These are phyloP conservation scores for Euspilapteryx auroguttella DNA, from an alignment of 2,888 invertebrate genomes.

Conservation along the genomic window DNA sequence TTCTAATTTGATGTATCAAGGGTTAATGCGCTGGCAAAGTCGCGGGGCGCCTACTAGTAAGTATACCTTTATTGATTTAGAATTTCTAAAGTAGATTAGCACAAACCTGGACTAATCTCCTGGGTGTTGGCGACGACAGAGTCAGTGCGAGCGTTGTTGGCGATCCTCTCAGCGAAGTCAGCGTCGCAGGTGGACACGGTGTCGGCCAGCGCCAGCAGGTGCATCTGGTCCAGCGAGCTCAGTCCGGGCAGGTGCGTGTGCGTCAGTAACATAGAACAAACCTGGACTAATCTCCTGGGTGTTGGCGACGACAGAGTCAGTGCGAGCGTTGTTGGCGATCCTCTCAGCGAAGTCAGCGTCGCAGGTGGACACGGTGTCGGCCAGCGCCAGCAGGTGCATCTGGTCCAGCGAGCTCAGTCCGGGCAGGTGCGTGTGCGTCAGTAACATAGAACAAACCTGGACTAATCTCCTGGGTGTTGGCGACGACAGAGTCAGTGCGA, in stretches of 20 bases:
- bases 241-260: slow-evolving; percentile 93
- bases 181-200: no score
- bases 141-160: no score
- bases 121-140: no score
- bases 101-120: not conserved
- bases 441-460: slow-evolving; percentile 53
- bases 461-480: slow-evolving; percentile 28
- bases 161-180: slow-evolving; percentile 82
- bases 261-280: slow-evolving; percentile 75
- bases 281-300: no score
- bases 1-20: no score
- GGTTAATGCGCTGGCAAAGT: no score
- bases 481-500: slow-evolving; percentile 24
- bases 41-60: no score
- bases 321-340: no score
- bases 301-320: no score
- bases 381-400: slow-evolving; percentile 98
- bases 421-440: slow-evolving; percentile 94
- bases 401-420: slow-evolving; percentile 96
- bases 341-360: slow-evolving; percentile 86
- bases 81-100: slow-evolving; percentile 72
- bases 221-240: slow-evolving; percentile 98
- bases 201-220: no score
- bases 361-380: slow-evolving; percentile 95
- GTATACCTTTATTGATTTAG: no score